phyloP scores from a whole-genome alignment of 2,113 vertebrate species.

The Crypturellus undulatus region DNA sequence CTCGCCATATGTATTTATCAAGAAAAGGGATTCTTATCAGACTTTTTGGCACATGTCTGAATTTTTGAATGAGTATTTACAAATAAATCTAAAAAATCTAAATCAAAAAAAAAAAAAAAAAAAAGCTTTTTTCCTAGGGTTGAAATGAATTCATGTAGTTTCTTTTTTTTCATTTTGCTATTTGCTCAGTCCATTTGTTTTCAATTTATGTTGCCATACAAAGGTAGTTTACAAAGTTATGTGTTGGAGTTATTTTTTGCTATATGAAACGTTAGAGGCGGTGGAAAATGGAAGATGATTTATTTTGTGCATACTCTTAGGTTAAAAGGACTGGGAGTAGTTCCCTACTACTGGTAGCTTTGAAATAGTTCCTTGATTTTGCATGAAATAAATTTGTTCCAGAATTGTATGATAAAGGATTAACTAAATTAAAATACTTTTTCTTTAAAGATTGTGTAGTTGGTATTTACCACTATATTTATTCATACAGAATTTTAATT shows the following conservation, averaged over 20 bases:
- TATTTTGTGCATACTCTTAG: neutral
- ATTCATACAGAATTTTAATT: neutral
- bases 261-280: neutral
- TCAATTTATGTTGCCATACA: neutral
- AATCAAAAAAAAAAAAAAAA: neutral
- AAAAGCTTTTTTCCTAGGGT: neutral
- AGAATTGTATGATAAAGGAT: neutral
- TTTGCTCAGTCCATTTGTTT: neutral
- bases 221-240: neutral
- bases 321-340: neutral
- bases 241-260: neutral
- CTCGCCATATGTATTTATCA: neutral
- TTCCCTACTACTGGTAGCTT: neutral
- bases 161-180: neutral
- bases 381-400: neutral
- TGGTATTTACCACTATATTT: neutral
- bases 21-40: neutral
- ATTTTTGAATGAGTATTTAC: neutral
- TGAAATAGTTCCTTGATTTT: neutral
- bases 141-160: neutral
- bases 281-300: neutral
- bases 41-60: neutral
- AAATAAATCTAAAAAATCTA: neutral
- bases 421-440: neutral
- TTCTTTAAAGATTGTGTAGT: neutral